Base-by-base conservation (phyloP, 2,113 vertebrate species). In the Tapirus terrestris region DNA sequence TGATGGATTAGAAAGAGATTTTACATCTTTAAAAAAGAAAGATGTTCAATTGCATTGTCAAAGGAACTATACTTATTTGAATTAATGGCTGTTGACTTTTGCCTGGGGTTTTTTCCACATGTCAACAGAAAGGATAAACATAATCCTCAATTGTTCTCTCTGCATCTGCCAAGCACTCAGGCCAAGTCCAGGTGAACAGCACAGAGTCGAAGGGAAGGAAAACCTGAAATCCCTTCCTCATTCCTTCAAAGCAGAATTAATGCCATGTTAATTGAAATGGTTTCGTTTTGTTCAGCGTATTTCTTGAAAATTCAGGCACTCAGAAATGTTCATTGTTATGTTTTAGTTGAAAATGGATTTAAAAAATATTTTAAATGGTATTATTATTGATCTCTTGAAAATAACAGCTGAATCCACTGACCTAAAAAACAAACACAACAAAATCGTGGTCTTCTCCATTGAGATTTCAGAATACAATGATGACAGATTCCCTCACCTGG, bases 51-150 rank as follows among this genome's bases (percentile, higher is more conserved):
- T 95, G 89, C 18, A 39, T 51, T 96, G 93, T 97, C 75, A 92
- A 96, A 94, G 75, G 56, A 97, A 67, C 51, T 92, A 27, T 88
- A 73, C 61, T 89, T 96, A 97, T 77, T 96, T 95, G 83, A 96
- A 96, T 97, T 96, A 96, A 96, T 0, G 4, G 70, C 61, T 88
- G 89, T 87, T 92, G 87, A 92, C 70, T 97, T 97, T 97, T 96
- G 94, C 85, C 61, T 95, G 94, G 80, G 80, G 21, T 87, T 83
- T 92, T 88, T 85, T 43, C 86, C 87, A 94, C 87, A 79, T 97
- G 94, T 96, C 90, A 97, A 94, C 81, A 88, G 91, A 94, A 90
- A 96, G 72, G 94, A 98, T 96, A 94, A 95, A 94, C 68, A 96
- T 92, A 96, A 96, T 97, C 95, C 93, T 97, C 82, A 76, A 27